Evolutionary conservation across 1,140 invertebrate genomes (phyloP), one percentile per base, ranked within the genome.

Genomic region (Zaprionus taronus): DNA sequence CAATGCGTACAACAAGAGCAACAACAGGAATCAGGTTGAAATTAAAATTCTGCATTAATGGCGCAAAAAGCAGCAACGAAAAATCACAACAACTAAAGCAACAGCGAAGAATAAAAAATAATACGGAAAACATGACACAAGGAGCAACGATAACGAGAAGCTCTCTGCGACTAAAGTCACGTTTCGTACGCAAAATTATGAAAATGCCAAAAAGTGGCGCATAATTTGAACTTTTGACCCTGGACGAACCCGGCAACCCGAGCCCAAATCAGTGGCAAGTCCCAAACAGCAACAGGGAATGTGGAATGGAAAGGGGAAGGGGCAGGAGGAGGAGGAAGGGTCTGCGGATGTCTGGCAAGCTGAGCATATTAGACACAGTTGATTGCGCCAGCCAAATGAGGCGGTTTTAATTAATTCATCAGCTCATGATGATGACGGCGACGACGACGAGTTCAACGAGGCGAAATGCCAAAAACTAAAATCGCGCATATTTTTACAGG

Each of bases 371-470:
- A 41, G 56, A 70, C 73, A 81, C 73, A 75, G 66, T 73, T 85
- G 81, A 90, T 85, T 89, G 85, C 70, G 38, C 72, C 26, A 51
- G 71, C 75, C 79, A 90, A 89, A 89, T 90, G 85, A 89, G 85
- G 85, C 85, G 82, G 71, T 90, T 89, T 89, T 85, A 90, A 89
- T 89, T 89, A 89, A 89, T 89, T 90, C 85, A 85, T 84, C 74
- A 75, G 84, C 53, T 74, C 5, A 15, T n/a, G 38, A 15, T 41
- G 38, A n/a, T 0, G 15, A 6, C 5, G 15, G 17, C 7, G 41
- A 17, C n/a, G n/a, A 44, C 41, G 71, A 53, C 44, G 70, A 64
- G 56, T 36, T 58, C 76, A 70, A 36, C 65, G 58, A 73, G 24
- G 56, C 26, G 70, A 61, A 51, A 36, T 20, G 56, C 44, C n/a